Evolutionary conservation across 2,113 vertebrate genomes (phyloP), one percentile per base, ranked within the genome.

Genomic region (Takifugu flavidus): DNA sequence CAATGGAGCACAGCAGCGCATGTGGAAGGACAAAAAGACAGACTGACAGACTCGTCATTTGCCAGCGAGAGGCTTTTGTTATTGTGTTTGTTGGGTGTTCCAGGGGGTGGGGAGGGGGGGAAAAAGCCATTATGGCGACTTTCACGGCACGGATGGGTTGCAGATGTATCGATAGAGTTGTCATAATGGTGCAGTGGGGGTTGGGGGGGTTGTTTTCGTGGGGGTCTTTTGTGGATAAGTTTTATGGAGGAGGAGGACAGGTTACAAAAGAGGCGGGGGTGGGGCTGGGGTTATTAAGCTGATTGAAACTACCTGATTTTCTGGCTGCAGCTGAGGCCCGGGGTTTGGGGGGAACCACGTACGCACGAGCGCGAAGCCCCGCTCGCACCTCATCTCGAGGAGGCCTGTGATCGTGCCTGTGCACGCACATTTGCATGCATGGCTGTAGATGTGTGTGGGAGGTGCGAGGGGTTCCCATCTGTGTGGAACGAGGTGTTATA

Each of bases 291-390:
- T 84, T 80, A 82, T 85, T 87, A 86, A 75, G 74, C 72, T 80
- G 79, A 89, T 86, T 83, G 83, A 85, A 85, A 80, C 84, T 72
- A 85, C 77, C 80, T n/a, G 67, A 68, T 79, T 82, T 53, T 64
- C 66, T 62, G 31, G 1, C 60, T 67, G 70, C 83, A 88, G 85
- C 80, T 83, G 86, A 82, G 82, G 79, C 84, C 65, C 67, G 51
- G 20, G 56, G 55, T 76, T 64, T 3, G 25, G 59, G 55, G 61
- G 49, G 10, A 55, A 45, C 44, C 55, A 29, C 39, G 59, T 25
- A 54, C 25, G 39, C 34, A 28, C 26, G 39, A 51, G 56, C 25
- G 29, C 14, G 4, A 42, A 51, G 47, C 58, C 27, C 58, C 29
- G 56, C 65, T 25, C 59, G 62, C 45, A 64, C 45, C 34, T 57